phyloP scores from a whole-genome alignment of 35 echinoderm and acorn worm species.

The Holothuria glaberrima region DNA sequence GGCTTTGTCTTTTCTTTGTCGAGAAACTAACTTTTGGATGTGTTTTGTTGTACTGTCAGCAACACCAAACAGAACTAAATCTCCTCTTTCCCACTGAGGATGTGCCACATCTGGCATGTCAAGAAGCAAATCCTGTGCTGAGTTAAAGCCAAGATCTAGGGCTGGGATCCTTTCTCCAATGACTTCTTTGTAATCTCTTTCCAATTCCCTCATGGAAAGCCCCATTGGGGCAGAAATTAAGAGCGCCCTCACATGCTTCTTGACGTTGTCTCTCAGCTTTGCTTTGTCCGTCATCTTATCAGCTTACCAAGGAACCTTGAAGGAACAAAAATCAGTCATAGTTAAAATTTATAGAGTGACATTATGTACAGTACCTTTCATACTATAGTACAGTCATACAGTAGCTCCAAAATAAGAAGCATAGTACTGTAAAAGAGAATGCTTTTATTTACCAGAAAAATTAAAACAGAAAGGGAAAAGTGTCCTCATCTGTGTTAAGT shows the following conservation, averaged over 20 bases:
- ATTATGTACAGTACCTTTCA: too few species aligned
- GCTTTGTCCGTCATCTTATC: slow-evolving; percentile 90
- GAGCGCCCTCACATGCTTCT: slow-evolving; percentile 81
- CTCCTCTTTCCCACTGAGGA: slow-evolving; percentile 76
- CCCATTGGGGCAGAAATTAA: slow-evolving; percentile 88
- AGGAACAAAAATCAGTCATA: too few species aligned
- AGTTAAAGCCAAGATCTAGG: slow-evolving; percentile 82
- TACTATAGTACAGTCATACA: too few species aligned
- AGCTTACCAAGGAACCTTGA: neutral
- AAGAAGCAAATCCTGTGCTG: slow-evolving; percentile 56
- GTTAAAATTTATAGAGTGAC: too few species aligned
- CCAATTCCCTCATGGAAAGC: slow-evolving; percentile 74
- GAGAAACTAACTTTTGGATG: slow-evolving; percentile 85
- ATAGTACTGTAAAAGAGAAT: too few species aligned
- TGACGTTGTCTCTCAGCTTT: slow-evolving; percentile 77
- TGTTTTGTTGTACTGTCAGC: slow-evolving; percentile 85
- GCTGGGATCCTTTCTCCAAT: slow-evolving; percentile 75
- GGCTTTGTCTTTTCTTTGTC: slow-evolving; percentile 75
- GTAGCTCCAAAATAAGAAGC: too few species aligned
- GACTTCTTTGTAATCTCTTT: slow-evolving; percentile 70
- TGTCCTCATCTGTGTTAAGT: too few species aligned
- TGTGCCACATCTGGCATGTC: slow-evolving; percentile 80
- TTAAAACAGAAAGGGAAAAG: too few species aligned
- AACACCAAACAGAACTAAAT: slow-evolving; percentile 70
- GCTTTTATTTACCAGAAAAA: too few species aligned